phyloP scores from a whole-genome alignment of 2,888 invertebrate genomes.

The Bruchidius siliquastri region DNA sequence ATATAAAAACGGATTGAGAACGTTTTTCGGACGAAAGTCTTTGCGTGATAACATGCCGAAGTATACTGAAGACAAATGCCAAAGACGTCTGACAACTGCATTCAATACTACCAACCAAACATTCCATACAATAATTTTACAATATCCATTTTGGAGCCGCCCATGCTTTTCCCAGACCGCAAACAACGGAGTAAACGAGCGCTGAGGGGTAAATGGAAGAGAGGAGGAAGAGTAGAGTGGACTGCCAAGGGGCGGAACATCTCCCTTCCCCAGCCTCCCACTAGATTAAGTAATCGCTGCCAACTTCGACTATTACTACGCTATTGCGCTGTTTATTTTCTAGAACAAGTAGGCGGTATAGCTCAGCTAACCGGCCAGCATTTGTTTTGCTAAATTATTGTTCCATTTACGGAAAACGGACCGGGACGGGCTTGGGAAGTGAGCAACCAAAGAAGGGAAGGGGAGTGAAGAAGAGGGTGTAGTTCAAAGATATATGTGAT shows the following conservation, averaged over 20 bases:
- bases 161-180: background rate
- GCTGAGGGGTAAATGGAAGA: background rate
- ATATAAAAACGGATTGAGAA: no score
- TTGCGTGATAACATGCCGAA: no score
- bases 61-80: no score
- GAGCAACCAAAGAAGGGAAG: background rate
- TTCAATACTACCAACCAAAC: background rate
- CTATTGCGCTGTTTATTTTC: slow-evolving; percentile 44
- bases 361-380: slow-evolving; percentile 6
- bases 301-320: slow-evolving; percentile 45
- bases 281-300: slow-evolving; percentile 47
- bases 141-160: background rate
- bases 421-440: background rate
- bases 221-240: background rate
- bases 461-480: background rate
- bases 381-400: slow-evolving; percentile 26
- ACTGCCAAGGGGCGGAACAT: background rate
- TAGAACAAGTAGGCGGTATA: background rate
- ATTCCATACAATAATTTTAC: background rate
- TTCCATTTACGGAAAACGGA: slow-evolving; percentile 19
- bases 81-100: background rate
- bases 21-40: no score
- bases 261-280: slow-evolving; percentile 15
- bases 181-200: background rate
- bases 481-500: background rate